Conservation (phyloP, 2,113 vertebrate species). For the Syngnathus typhle region DNA sequence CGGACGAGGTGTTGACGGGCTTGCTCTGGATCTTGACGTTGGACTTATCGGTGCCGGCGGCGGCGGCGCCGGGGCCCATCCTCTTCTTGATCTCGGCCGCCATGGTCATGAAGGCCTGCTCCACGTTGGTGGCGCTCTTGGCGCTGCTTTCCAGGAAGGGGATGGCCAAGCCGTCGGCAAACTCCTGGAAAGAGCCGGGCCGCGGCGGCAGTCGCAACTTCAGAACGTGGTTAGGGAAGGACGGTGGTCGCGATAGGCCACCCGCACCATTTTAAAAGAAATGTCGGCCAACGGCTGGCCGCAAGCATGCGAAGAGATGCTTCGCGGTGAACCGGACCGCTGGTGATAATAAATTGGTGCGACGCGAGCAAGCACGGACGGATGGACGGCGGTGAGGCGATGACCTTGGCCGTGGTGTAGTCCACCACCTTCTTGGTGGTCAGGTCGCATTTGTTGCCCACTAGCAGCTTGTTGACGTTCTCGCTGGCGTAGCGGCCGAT, state of each 20-base stretch:
- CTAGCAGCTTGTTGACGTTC: conserved; percentile 98
- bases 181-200: conserved; percentile 74
- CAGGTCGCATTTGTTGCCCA: conserved; percentile 96
- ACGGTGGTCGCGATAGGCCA: too few relatives aligned
- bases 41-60: conserved; percentile 86
- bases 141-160: conserved; percentile 97
- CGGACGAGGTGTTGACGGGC: conserved; percentile 91
- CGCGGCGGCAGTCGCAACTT: too few relatives aligned
- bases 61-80: conserved; percentile 91
- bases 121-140: conserved; percentile 97
- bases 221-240: too few relatives aligned
- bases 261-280: too few relatives aligned
- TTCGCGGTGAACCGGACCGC: too few relatives aligned
- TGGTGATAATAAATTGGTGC: too few relatives aligned
- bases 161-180: conserved; percentile 92
- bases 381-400: too few relatives aligned
- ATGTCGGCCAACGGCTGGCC: too few relatives aligned
- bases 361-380: too few relatives aligned
- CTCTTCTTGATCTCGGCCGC: conserved; percentile 97
- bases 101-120: conserved; percentile 99
- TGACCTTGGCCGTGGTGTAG: conserved; percentile 93
- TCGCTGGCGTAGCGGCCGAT: conserved; percentile 98
- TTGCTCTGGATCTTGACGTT: conserved; percentile 98
- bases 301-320: too few relatives aligned
- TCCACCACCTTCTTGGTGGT: conserved; percentile 98